Evolutionary conservation across 2,113 vertebrate genomes (phyloP), one percentile per base, ranked within the genome.

Genomic region (Phalacrocorax carbo): DNA sequence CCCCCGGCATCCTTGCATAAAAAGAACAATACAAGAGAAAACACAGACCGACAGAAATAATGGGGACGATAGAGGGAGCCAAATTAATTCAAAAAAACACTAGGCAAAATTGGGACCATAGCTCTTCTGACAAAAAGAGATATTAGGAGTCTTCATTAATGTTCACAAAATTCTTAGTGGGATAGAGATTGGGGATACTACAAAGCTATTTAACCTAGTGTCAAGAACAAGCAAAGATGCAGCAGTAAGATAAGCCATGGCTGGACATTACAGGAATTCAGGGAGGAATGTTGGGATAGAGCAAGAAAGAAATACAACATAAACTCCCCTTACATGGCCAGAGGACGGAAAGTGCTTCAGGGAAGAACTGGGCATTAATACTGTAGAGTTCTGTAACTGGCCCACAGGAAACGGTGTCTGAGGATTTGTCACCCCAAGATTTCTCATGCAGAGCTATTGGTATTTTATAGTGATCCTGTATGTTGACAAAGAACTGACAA

Each of bases 51-150:
- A 79, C 51, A 88, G 81, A 96, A 82, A 88, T 78, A 89, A 92
- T 36, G 79, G 91, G 76, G 88, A 97, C 94, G 91, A 97, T 96
- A 97, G 95, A 96, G 96, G 97, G 97, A 96, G 96, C 96, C 95
- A 98, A 97, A 98, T 97, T 97, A 97, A 95, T 95, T 97, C 21
- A 61, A 91, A 97, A 96, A 97, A 95, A 65, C 1, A 2, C 52
- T 79, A 85, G 36, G 79, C 79, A 95, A 96, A 97, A 98, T 90
- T 80, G 80, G 81, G 55, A 89, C 68, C 1, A 2, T 18, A 79
- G 62, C 66, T 88, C 79, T 81, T 96, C 88, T 82, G 94, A 93
- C 30, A 93, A 79, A 96, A 91, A 72, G 79, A 93, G 80, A 93
- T 78, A 94, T 90, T 85, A 61, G 70, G 58, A 91, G 66, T 75